Percentiles rank a stretch among this genome's conserved stretches.
Evolutionary conservation across 2,888 invertebrate species (phyloP).

Genomic region (Temnothorax ravouxi): DNA sequence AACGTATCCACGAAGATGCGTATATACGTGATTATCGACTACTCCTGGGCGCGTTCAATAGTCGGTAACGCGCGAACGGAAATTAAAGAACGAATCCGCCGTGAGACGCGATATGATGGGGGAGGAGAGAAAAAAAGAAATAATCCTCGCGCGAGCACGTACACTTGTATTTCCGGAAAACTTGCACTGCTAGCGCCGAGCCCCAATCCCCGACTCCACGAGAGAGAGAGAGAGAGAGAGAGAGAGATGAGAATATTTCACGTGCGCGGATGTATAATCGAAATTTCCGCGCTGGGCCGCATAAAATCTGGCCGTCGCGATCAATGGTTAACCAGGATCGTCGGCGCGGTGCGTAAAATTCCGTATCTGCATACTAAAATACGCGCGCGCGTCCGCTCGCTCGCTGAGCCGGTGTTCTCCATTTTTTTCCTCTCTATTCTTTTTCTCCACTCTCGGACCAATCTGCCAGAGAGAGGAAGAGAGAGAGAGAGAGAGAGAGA

Average conservation of each 20-base stretch:
- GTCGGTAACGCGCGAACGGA: slow-evolving; percentile 47
- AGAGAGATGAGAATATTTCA: slow-evolving; percentile 46
- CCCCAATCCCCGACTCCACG: slow-evolving; percentile 36
- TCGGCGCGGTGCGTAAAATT: slow-evolving; percentile 54
- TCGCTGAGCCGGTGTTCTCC: slow-evolving; percentile 18
- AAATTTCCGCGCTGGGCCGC: slow-evolving; percentile 56
- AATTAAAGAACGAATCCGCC: slow-evolving; percentile 56
- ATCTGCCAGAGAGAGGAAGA: slow-evolving; percentile 17
- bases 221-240: slow-evolving; percentile 43
- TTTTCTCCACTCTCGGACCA: slow-evolving; percentile 1
- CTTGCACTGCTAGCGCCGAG: slow-evolving; percentile 42
- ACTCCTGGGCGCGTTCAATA: slow-evolving; percentile 29
- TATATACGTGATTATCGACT: slow-evolving; percentile 34
- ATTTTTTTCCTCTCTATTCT: not conserved
- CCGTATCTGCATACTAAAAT: slow-evolving; percentile 53
- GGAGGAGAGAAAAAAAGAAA: slow-evolving; percentile 11
- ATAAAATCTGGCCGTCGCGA: slow-evolving; percentile 57
- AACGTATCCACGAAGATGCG: slow-evolving; percentile 34
- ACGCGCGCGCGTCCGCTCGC: slow-evolving; percentile 22
- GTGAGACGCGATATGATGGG: slow-evolving; percentile 37
- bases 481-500: too few relatives aligned
- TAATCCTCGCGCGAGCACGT: slow-evolving; percentile 52
- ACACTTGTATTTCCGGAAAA: slow-evolving; percentile 57
- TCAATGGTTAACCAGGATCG: slow-evolving; percentile 58
- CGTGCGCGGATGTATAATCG: slow-evolving; percentile 54